Conservation (phyloP, 2,113 vertebrate genomes). For the Hylia prasina region DNA sequence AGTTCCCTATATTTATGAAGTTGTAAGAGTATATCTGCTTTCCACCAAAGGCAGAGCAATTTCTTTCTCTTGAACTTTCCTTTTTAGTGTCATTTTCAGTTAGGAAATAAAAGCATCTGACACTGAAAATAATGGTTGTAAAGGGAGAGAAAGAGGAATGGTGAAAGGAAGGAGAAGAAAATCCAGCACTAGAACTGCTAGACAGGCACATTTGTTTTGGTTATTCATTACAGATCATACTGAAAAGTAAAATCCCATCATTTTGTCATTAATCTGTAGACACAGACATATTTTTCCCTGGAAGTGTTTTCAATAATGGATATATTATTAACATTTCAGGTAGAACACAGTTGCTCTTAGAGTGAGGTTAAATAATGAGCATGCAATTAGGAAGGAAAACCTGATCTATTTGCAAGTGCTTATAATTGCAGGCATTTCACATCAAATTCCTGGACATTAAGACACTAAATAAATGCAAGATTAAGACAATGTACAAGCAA, state of each 20-base stretch:
- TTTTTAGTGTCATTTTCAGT: neutral
- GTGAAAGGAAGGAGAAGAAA: neutral
- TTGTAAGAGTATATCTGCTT: neutral
- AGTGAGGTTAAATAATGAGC: neutral
- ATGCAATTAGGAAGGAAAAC: neutral
- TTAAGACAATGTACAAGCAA: neutral
- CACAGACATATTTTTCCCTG: neutral
- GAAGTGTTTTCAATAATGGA: neutral
- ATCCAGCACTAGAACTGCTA: neutral
- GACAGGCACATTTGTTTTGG: neutral
- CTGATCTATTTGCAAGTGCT: neutral
- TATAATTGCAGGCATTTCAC: neutral
- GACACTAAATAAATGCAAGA: neutral
- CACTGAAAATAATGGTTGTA: neutral
- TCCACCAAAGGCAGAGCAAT: neutral
- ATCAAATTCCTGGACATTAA: neutral
- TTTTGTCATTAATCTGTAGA: neutral
- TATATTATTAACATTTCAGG: neutral
- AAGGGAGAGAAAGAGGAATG: neutral
- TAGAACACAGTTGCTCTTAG: neutral
- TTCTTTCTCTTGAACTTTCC: neutral
- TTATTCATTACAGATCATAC: neutral
- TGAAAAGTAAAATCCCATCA: neutral
- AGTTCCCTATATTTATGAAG: neutral
- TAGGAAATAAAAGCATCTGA: neutral